Conservation (phyloP, 2,113 vertebrate species). For the Callorhinus ursinus region DNA sequence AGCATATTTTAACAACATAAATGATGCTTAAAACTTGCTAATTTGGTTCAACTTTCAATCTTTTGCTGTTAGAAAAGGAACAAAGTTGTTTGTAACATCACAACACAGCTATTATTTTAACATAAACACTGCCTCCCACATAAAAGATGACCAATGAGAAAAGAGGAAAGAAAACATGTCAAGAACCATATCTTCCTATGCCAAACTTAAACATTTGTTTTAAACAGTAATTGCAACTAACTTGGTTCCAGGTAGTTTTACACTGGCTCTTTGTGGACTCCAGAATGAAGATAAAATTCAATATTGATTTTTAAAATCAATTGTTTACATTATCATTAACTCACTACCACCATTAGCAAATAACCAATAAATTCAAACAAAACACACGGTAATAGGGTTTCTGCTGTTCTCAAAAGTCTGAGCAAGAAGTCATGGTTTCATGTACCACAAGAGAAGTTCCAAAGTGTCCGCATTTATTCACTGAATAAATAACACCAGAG, state of each 20-base stretch:
- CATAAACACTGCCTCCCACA: not conserved
- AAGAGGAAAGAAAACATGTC: constrained; percentile 7
- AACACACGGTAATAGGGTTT: not conserved
- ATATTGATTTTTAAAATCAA: constrained; percentile 60
- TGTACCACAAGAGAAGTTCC: not conserved
- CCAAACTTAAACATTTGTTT: constrained; percentile 45
- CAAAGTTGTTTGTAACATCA: not conserved
- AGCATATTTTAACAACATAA: not conserved
- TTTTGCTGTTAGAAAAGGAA: not conserved
- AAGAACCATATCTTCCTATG: not conserved
- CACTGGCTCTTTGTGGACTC: not conserved
- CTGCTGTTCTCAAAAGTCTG: not conserved
- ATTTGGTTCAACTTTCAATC: not conserved
- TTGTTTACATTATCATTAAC: constrained; percentile 49
- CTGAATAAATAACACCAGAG: not conserved
- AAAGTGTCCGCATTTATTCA: not conserved
- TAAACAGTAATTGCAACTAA: not conserved
- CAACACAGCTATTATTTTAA: not conserved
- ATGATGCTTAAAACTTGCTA: not conserved
- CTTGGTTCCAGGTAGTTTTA: not conserved
- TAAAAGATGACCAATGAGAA: not conserved
- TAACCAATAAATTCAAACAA: constrained; percentile 40
- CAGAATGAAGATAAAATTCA: constrained; percentile 48
- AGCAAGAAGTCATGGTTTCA: not conserved
- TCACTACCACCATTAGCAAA: constrained; percentile 62